Evolutionary conservation across 2,888 invertebrate genomes (phyloP).

Genomic region (Schizaphis graminum): DNA sequence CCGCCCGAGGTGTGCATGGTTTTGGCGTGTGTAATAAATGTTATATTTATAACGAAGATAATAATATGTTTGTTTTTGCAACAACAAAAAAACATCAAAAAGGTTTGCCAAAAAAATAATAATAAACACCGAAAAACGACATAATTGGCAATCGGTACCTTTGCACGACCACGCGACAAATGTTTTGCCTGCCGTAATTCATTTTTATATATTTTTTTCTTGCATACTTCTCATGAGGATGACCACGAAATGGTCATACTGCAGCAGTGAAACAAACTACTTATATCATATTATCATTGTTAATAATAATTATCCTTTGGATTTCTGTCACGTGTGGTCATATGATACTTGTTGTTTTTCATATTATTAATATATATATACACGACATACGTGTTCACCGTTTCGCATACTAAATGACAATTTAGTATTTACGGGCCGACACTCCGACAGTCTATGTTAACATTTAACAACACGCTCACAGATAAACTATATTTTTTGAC

Average conservation of each 20-base stretch:
- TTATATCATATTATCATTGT: background rate
- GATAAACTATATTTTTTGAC: background rate
- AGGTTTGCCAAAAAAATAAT: conserved; percentile 52
- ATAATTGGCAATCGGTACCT: conserved; percentile 57
- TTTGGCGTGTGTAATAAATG: conserved; percentile 57
- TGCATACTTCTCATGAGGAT: background rate
- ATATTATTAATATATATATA: background rate
- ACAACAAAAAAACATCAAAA: conserved; percentile 37
- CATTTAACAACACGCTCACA: background rate
- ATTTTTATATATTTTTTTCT: background rate
- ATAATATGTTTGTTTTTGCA: conserved; percentile 63
- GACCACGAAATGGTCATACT: background rate
- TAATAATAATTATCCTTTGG: background rate
- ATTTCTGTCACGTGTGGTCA: background rate
- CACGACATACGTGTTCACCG: background rate
- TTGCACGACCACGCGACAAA: conserved; percentile 21
- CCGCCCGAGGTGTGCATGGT: conserved; percentile 30
- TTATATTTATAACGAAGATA: conserved; percentile 60
- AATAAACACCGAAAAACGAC: conserved; percentile 62
- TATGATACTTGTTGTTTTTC: background rate
- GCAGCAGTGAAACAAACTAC: background rate
- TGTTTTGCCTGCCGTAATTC: conserved; percentile 2
- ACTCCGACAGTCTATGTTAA: background rate
- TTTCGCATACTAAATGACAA: background rate
- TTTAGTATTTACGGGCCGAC: background rate